Evolutionary conservation across 2,113 vertebrate genomes (phyloP).

Genomic region (Brienomyrus longianalis): DNA sequence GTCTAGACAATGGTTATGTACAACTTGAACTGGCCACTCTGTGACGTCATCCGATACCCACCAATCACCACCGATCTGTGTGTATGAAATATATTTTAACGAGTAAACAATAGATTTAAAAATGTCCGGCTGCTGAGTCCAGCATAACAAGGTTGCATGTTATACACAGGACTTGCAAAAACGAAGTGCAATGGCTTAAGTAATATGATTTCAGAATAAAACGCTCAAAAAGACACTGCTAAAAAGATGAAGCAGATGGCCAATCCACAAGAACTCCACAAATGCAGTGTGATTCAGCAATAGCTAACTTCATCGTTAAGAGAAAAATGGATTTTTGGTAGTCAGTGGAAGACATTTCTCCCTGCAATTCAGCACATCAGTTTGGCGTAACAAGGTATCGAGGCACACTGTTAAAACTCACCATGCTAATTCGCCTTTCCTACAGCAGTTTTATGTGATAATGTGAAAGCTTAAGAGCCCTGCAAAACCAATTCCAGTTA

Average conservation of each 20-base stretch:
- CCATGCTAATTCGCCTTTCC: neutral
- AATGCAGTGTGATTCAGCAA: neutral
- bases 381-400: neutral
- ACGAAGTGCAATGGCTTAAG: neutral
- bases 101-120: neutral
- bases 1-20: constrained; percentile 45
- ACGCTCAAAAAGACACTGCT: neutral
- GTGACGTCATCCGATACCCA: constrained; percentile 21
- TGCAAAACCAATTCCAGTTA: neutral
- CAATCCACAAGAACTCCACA: neutral
- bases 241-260: neutral
- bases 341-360: neutral
- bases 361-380: neutral
- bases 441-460: neutral
- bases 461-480: neutral
- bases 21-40: constrained; percentile 30
- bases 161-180: neutral
- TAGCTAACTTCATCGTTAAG: neutral
- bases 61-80: neutral
- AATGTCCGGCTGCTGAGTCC: neutral
- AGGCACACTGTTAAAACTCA: neutral
- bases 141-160: neutral
- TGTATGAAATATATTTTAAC: constrained; percentile 11
- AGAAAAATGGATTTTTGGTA: neutral
- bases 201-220: neutral